A percentile compares a stretch with the other conserved stretches of the same genome.
phyloP scores from a whole-genome alignment of 2,113 vertebrate species.

The Corythaeola cristata region DNA sequence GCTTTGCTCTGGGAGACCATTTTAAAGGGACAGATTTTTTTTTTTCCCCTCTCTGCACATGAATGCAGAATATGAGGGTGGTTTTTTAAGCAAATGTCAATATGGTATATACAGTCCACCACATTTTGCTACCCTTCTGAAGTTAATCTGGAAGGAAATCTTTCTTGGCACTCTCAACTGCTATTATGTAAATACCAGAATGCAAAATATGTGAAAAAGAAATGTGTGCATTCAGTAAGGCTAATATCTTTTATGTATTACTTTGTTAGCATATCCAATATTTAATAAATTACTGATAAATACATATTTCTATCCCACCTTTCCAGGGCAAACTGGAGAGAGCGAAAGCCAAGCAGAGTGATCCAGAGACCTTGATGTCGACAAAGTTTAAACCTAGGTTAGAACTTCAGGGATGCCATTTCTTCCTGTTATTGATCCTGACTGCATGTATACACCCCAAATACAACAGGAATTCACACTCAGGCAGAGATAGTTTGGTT shows the following conservation, averaged over 20 bases:
- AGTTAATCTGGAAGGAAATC: not conserved
- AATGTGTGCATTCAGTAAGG: not conserved
- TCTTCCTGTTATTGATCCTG: not conserved
- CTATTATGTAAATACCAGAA: not conserved
- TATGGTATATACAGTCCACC: not conserved
- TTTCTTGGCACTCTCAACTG: not conserved
- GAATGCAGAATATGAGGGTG: not conserved
- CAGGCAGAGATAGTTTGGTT: not conserved
- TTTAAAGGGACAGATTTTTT: conserved; percentile 43
- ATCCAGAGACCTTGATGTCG: not conserved
- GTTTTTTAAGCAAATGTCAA: not conserved
- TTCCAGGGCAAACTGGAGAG: not conserved
- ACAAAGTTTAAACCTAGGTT: not conserved
- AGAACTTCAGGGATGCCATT: not conserved
- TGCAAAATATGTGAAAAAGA: not conserved
- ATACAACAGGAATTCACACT: not conserved
- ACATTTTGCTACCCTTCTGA: not conserved
- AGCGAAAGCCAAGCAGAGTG: not conserved
- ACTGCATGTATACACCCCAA: not conserved
- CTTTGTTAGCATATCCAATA: not conserved
- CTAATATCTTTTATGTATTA: not conserved
- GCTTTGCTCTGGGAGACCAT: conserved; percentile 29
- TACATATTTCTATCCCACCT: not conserved
- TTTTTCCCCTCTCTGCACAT: not conserved
- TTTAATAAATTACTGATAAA: not conserved